phyloP scores from a whole-genome alignment of 2,797 vertebrate genomes.

The Galago senegalensis region DNA sequence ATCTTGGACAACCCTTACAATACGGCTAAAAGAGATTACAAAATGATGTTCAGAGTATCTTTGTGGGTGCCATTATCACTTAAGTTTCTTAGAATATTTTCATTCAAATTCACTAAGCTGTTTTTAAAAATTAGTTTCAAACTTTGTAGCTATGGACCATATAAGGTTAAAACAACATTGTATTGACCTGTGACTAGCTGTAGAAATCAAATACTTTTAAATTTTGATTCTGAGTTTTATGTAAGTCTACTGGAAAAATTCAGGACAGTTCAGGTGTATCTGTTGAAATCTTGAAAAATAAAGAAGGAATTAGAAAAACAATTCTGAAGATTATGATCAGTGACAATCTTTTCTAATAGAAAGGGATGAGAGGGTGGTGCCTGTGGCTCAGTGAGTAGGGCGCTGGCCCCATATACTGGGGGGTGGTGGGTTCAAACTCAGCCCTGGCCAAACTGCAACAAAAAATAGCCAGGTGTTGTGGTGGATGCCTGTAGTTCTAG shows the following conservation, averaged over 20 bases:
- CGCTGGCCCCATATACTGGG: no score
- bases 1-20: background rate
- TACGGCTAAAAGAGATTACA: background rate
- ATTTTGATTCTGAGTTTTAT: background rate
- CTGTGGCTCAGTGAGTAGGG: no score
- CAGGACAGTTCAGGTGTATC: background rate
- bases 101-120: constrained; percentile 34
- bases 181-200: background rate
- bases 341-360: background rate
- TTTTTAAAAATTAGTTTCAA: background rate
- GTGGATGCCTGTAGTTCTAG: no score
- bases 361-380: background rate
- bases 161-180: background rate
- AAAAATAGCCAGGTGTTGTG: no score
- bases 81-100: background rate
- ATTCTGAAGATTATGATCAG: background rate
- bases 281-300: background rate
- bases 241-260: background rate
- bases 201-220: background rate
- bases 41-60: background rate
- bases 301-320: background rate
- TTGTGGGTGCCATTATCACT: background rate
- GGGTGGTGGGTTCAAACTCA: no score
- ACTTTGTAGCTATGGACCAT: background rate
- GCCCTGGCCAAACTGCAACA: no score